Evolutionary conservation across 2,888 invertebrate species (phyloP), one percentile per base, ranked within the genome.

Genomic region (Nephrocerus scutellatus): DNA sequence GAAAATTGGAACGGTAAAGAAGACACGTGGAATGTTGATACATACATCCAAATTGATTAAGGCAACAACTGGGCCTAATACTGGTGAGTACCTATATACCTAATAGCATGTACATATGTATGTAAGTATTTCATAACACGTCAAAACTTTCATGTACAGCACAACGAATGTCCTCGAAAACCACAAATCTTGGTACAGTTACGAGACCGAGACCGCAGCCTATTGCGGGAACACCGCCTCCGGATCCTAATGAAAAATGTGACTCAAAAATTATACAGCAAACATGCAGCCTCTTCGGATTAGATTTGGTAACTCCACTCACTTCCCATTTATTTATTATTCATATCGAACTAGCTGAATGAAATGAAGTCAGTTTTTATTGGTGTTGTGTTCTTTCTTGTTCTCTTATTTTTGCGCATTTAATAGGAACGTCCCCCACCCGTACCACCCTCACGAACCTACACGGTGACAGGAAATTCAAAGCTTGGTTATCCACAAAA

Each of bases 401-500:
- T 21, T 23, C 19, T 36, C 30, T 19, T n/a, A 19, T 18, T 31
- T 41, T 23, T n/a, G n/a, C n/a, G n/a, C 56, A 21, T 25, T 30
- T 31, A 50, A 26, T 66, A 85, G 85, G 90, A 91, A 70, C 76
- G 87, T 46, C 90, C 92, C 22, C 93, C 93, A 22, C 90, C 92
- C 20, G 81, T 93, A 48, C 93, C 93, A 31, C 86, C 89, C 21
- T 83, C 88, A 56, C 77, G 93, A 53, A 80, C 87, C 3, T 93
- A 95, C 71, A 91, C 90, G 6, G 87, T 93, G 42, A 75, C 84
- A 19, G 89, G 89, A 54, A 89, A 90, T 66, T 85, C 87, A 41
- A 91, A 91, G 72, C 73, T 91, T 50, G 84, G 87, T 54, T 93
- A 92, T 72, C 93, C 93, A 47, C 93, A 93, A 72, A 85, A 82